Percentiles rank a stretch among this genome's conserved stretches.
Conservation (phyloP, 2,797 vertebrate species). For the Alauda arvensis region DNA sequence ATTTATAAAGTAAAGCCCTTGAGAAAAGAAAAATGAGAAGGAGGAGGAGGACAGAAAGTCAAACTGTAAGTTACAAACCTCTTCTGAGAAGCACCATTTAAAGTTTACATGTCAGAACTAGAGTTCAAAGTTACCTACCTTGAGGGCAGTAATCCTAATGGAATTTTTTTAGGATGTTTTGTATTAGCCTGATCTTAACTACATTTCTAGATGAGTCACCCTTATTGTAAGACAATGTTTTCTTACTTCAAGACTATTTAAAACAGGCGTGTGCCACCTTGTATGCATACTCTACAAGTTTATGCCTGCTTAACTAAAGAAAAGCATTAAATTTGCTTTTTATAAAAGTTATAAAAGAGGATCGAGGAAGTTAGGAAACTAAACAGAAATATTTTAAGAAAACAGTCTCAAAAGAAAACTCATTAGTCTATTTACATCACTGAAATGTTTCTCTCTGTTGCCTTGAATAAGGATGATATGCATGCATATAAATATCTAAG, state of each 20-base stretch:
- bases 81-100: not conserved
- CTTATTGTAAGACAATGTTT: conserved; percentile 51
- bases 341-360: conserved; percentile 19
- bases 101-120: conserved; percentile 46
- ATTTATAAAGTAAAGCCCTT: not conserved
- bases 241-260: conserved; percentile 55
- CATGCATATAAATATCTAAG: not conserved
- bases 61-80: not conserved
- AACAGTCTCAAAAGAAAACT: conserved; percentile 11
- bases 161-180: conserved; percentile 59
- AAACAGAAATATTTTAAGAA: not conserved
- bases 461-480: not conserved
- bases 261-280: conserved; percentile 51
- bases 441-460: not conserved
- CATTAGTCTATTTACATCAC: not conserved
- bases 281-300: conserved; percentile 45
- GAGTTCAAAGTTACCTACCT: conserved; percentile 58
- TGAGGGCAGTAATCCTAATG: not conserved
- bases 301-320: conserved; percentile 31
- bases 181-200: conserved; percentile 56
- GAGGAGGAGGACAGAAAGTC: not conserved
- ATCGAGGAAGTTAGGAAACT: conserved; percentile 4
- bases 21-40: not conserved
- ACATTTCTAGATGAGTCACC: conserved; percentile 63
- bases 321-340: conserved; percentile 26